Conservation (phyloP, 1,140 invertebrate genomes). For the Antheraea mylitta region DNA sequence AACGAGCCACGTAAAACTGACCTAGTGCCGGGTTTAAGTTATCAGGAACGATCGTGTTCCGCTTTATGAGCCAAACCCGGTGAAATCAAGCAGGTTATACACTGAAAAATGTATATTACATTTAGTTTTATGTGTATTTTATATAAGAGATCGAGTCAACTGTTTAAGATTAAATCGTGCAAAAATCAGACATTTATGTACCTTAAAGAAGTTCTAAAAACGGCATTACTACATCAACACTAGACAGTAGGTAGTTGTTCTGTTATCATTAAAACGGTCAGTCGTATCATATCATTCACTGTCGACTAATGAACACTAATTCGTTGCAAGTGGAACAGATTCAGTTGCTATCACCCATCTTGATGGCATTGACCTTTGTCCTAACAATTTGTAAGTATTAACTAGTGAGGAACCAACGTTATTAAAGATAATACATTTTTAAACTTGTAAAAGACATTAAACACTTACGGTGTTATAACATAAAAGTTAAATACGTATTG, state of each 20-base stretch:
- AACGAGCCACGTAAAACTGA: conserved; percentile 71
- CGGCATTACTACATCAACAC: conserved; percentile 36
- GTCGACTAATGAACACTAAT: conserved; percentile 68
- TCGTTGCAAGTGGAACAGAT: conserved; percentile 75
- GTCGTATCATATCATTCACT: conserved; percentile 43
- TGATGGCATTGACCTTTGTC: conserved; percentile 66
- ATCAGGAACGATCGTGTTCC: conserved; percentile 65
- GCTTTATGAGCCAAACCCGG: conserved; percentile 41
- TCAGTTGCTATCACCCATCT: conserved; percentile 72
- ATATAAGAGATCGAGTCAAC: conserved; percentile 21
- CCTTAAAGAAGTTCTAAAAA: conserved; percentile 55
- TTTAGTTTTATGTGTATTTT: not conserved
- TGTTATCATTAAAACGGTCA: conserved; percentile 28
- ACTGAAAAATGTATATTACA: conserved; percentile 4
- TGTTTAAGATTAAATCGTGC: conserved; percentile 41
- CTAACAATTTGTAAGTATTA: conserved; percentile 43
- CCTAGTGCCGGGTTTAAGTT: conserved; percentile 72
- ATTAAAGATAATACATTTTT: not conserved
- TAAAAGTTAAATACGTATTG: too few relatives aligned
- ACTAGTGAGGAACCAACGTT: conserved; percentile 13
- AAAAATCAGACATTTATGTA: conserved; percentile 41
- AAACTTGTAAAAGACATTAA: not conserved
- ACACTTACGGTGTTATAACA: too few relatives aligned
- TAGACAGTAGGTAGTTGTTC: conserved; percentile 24
- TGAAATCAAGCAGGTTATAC: conserved; percentile 22